Evolutionary conservation across 1,140 invertebrate species (phyloP).

Genomic region (Campoletis sonorensis): DNA sequence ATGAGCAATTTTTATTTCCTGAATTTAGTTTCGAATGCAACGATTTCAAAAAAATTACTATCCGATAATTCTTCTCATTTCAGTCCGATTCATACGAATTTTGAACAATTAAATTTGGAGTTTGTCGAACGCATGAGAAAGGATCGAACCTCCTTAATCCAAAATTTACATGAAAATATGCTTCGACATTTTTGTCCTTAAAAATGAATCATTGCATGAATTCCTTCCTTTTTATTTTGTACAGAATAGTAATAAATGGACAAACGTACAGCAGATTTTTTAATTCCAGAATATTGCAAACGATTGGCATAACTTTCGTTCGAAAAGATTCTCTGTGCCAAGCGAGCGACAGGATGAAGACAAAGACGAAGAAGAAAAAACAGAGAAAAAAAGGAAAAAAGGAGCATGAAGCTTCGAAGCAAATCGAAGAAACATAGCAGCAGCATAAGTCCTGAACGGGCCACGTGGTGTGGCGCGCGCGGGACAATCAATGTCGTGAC

Average conservation of each 20-base stretch:
- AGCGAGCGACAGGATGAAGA: slow-evolving; percentile 23
- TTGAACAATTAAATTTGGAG: no score
- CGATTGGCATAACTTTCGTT: neutral
- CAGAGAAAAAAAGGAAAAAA: no score
- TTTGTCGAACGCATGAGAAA: no score
- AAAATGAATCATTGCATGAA: neutral
- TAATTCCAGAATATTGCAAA: neutral
- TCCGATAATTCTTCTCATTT: no score
- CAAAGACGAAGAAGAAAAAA: slow-evolving; percentile 18
- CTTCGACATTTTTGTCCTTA: no score
- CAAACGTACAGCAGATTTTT: neutral
- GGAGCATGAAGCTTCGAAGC: slow-evolving; percentile 8
- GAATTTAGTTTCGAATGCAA: no score
- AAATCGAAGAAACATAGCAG: slow-evolving; percentile 31
- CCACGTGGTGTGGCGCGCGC: slow-evolving; percentile 74
- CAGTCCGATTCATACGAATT: no score
- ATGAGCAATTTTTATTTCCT: no score
- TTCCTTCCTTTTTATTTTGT: neutral
- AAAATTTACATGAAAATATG: no score
- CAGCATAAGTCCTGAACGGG: slow-evolving; percentile 41
- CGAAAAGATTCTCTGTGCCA: neutral
- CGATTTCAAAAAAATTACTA: no score
- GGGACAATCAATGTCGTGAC: slow-evolving; percentile 76
- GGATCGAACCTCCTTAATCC: no score
- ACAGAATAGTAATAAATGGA: neutral